Evolutionary conservation across 2,113 vertebrate genomes (phyloP).

Genomic region (Peromyscus polionotus): DNA sequence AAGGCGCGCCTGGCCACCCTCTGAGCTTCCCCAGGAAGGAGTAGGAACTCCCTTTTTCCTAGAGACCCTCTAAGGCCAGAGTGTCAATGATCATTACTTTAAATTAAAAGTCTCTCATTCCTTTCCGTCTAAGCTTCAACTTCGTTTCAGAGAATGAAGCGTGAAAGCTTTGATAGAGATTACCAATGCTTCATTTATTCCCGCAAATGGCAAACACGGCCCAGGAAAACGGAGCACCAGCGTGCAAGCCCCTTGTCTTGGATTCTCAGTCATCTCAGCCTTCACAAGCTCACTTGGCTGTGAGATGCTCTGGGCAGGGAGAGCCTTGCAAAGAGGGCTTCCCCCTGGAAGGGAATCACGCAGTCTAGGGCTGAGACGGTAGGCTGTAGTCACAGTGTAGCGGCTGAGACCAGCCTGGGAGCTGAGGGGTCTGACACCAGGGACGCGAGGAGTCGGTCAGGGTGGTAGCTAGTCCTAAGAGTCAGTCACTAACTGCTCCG

Average conservation of each 20-base stretch:
- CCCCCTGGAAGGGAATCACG: not conserved
- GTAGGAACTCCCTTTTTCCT: not conserved
- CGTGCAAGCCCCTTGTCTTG: slow-evolving; percentile 65
- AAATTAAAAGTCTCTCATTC: slow-evolving; percentile 75
- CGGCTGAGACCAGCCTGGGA: not conserved
- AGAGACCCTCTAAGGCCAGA: slow-evolving; percentile 9
- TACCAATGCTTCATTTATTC: slow-evolving; percentile 84
- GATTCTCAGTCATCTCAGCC: slow-evolving; percentile 59
- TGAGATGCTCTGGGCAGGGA: not conserved
- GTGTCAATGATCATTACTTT: slow-evolving; percentile 74
- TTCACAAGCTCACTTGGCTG: slow-evolving; percentile 79
- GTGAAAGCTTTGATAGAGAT: slow-evolving; percentile 84
- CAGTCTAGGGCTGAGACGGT: not conserved
- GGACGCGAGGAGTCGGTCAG: not conserved
- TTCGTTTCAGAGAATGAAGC: slow-evolving; percentile 83
- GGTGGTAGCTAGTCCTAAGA: not conserved
- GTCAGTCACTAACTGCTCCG: no score
- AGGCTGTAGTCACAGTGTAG: not conserved
- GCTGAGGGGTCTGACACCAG: not conserved
- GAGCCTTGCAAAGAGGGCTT: not conserved
- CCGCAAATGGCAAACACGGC: slow-evolving; percentile 75
- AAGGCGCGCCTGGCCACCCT: not conserved
- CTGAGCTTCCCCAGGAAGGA: not conserved
- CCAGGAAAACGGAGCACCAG: slow-evolving; percentile 34
- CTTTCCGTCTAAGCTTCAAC: slow-evolving; percentile 75